Evolutionary conservation across 2,113 vertebrate species (phyloP).

Genomic region (Podarcis cretensis): DNA sequence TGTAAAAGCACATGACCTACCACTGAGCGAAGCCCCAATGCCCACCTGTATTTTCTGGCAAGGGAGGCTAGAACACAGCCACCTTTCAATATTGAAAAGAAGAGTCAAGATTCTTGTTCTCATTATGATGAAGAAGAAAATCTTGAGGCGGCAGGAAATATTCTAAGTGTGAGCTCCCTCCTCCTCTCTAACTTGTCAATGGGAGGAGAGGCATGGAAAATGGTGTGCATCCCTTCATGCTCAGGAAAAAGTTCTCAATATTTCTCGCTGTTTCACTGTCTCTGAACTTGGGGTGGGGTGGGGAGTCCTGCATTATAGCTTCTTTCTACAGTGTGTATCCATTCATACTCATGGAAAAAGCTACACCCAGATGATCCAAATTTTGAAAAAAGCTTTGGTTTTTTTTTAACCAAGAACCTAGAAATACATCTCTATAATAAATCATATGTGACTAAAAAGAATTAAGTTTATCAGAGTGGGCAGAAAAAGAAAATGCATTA

Average conservation of each 20-base stretch:
- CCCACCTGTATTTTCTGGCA: too few relatives aligned
- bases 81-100: neutral
- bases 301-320: too few relatives aligned
- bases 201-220: too few relatives aligned
- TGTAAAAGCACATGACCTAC: too few relatives aligned
- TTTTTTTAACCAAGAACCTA: neutral
- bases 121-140: neutral
- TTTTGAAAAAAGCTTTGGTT: neutral
- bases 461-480: slow-evolving; percentile 23
- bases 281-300: too few relatives aligned
- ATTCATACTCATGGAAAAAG: neutral
- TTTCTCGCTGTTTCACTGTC: too few relatives aligned
- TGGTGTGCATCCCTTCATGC: neutral
- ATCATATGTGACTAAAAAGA: neutral
- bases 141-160: too few relatives aligned
- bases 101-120: neutral
- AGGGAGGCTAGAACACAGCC: neutral
- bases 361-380: too few relatives aligned
- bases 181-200: neutral
- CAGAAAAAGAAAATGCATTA: slow-evolving; percentile 31
- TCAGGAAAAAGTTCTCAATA: neutral
- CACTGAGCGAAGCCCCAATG: neutral
- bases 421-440: neutral
- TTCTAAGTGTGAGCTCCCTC: neutral
- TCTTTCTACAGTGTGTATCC: neutral